Evolutionary conservation across 2,888 invertebrate genomes (phyloP), one percentile per base, ranked within the genome.

Genomic region (Protula sp.): DNA sequence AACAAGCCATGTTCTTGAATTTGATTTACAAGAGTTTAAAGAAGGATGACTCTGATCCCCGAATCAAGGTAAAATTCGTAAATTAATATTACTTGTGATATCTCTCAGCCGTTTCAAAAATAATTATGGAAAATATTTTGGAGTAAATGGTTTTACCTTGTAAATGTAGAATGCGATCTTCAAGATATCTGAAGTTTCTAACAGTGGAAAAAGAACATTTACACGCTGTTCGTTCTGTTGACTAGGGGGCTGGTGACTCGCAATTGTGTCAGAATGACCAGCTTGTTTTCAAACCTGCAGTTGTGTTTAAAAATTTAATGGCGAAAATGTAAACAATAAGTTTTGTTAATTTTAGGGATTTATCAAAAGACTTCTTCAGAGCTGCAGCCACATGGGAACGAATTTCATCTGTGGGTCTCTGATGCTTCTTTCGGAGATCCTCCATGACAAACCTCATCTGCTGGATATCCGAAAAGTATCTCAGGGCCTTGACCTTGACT

Each of bases 11-110:
- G 66, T 87, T 95, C 68, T 85, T 97, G 67, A 93, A 92, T 73
- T 86, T 98, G 59, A 81, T 95, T 26, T 94, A 88, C 82, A 90
- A 91, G 78, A 89, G 93, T 48, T 83, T 97, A 71, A 87, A 88
- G 73, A 87, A 86, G 64, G 98, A 99, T 83, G 83, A 83, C 3
- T 87, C 89, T 68, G 77, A 86, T 0, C 80, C 85, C 2, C 83
- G 98, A 54, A 85, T 90, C 0, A 86, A 76, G 74, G 78, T 78
- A 30, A n/a, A n/a, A n/a, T n/a, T n/a, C n/a, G n/a, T n/a, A n/a
- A n/a, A 26, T n/a, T 55, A n/a, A 19, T 3, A 14, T 4, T 54
- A n/a, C n/a, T n/a, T n/a, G n/a, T n/a, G n/a, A n/a, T n/a, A n/a
- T n/a, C n/a, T n/a, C n/a, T n/a, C n/a, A n/a, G n/a, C n/a, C n/a